Base-by-base conservation (phyloP, 2,888 invertebrate genomes). In the Seira musarum region DNA sequence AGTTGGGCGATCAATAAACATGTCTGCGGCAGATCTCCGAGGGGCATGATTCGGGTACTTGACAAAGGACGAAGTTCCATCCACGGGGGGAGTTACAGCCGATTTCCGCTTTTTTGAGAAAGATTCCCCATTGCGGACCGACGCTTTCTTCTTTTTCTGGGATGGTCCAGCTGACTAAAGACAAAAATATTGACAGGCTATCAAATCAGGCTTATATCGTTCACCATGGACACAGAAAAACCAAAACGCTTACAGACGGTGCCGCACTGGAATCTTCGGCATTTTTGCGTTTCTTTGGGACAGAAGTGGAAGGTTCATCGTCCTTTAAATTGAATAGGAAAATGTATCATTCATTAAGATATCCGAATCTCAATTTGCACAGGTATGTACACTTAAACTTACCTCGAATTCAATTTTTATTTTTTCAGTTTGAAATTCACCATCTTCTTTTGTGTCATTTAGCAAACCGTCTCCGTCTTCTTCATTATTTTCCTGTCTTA, bases 1-100 rank as follows among this genome's bases (percentile, higher is more conserved):
- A 10, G 93, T 91, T 0, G 94, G 94, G 83, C 94, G 91, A 87
- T 93, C 92, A 85, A 94, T 89, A 86, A 94, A 87, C 78, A 90
- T 91, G 76, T 91, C 90, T 87, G 89, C 90, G 49, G 89, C 88
- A 86, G 88, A 92, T 91, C 87, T 92, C 88, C 88, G 92, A 90
- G 87, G 87, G 63, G 85, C 85, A 79, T 87, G 87, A 82, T 87
- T 87, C 24, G 66, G 57, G 24, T 24, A 67, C 21, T 82, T 81
- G 6, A 72, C 73, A 19, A 77, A 69, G 5, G 77, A 77, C 13
- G 67, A 65, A 5, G 77, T 78, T 2, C 79, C 79, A 40, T 79
- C 79, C 13, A 71, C 71, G 2, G 66, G 66, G 8, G 76, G 40
- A 2, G 70, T 25, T 17, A 25, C 40, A n/a, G 61, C 17, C 0